Percentiles rank a stretch among this genome's conserved stretches.
Evolutionary conservation across 2,888 invertebrate genomes (phyloP).

Genomic region (Tridacna crocea): DNA sequence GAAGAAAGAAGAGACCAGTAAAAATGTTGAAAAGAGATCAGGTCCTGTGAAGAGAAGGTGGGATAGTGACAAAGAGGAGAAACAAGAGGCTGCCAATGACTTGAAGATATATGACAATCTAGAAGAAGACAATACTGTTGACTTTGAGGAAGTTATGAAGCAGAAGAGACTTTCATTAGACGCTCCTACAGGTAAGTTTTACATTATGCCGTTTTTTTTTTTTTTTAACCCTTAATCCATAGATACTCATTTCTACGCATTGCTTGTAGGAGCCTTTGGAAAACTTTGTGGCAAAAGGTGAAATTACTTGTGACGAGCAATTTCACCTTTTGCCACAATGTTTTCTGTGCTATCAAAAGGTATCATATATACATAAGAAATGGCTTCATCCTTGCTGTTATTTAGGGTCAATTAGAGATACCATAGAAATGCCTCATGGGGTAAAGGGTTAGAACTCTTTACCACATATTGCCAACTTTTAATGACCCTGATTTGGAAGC

Average conservation of each 20-base stretch:
- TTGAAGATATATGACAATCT: constrained; percentile 56
- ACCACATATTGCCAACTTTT: no score
- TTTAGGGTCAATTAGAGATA: no score
- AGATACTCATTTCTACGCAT: no score
- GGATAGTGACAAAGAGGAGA: constrained; percentile 31
- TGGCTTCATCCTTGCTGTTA: no score
- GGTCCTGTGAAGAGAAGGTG: constrained; percentile 1
- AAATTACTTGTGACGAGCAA: background rate
- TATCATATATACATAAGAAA: no score
- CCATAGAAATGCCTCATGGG: no score
- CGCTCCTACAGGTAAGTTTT: constrained; percentile 17
- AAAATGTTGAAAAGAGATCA: constrained; percentile 4
- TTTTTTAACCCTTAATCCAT: background rate
- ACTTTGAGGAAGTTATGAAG: constrained; percentile 81
- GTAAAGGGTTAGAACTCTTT: no score
- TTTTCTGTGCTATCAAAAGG: no score
- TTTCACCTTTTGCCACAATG: background rate
- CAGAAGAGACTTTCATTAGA: constrained; percentile 72
- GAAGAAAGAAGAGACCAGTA: constrained; percentile 15
- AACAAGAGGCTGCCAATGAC: constrained; percentile 17
- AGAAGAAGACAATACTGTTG: constrained; percentile 64
- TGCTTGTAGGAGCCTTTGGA: no score
- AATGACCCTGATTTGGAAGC: background rate
- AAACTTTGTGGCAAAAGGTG: background rate
- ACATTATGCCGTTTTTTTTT: background rate